Base-by-base conservation (phyloP, 2,797 vertebrate species). In the Mormyrops attenuatus region DNA sequence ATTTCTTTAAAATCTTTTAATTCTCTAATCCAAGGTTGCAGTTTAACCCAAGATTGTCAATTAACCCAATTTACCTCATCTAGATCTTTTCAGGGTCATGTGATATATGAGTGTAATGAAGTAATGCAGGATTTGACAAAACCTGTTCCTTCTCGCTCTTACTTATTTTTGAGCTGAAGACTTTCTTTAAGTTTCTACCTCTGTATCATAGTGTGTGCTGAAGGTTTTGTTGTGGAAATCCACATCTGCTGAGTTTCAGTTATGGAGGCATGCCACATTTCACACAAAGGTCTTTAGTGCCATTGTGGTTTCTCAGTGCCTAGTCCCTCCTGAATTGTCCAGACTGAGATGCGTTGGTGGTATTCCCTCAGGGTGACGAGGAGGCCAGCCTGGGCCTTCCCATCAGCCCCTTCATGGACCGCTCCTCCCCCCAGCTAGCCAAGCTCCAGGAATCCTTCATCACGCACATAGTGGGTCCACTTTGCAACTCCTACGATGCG, bases 361-460 rank as follows among this genome's bases (percentile, higher is more conserved):
- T 87, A 9, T 52, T 15, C 92, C 63, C 89, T 34, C 91, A 99
- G 98, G 98, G 98, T 90, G 98, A 99, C 90, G 98, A 99, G 94
- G 98, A 99, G 92, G 96, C 97, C 88, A 95, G 93, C 85, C 95
- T 99, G 91, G 98, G 98, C 77, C 95, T 99, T 93, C 97, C 98
- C 91, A 94, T 99, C 92, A 99, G 98, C 94, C 98, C 98, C 88
- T 99, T 99, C 94, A 99, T 99, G 98, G 98, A 99, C 92, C 97
- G 98, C 90, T 97, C 97, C 38, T 96, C 97, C 49, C 98, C 98
- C 0, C 98, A 99, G 93, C 96, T 99, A 91, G 98, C 98, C 3
- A 98, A 98, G 92, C 96, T 99, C 53, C 98, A 99, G 93, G 98
- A 99, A 93, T 99, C 98, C 92, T 99, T 99, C 94, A 99, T 99